Percentiles rank a stretch among this genome's conserved stretches.
Conservation (phyloP, 2,113 vertebrate genomes). For the Pollachius pollachius region DNA sequence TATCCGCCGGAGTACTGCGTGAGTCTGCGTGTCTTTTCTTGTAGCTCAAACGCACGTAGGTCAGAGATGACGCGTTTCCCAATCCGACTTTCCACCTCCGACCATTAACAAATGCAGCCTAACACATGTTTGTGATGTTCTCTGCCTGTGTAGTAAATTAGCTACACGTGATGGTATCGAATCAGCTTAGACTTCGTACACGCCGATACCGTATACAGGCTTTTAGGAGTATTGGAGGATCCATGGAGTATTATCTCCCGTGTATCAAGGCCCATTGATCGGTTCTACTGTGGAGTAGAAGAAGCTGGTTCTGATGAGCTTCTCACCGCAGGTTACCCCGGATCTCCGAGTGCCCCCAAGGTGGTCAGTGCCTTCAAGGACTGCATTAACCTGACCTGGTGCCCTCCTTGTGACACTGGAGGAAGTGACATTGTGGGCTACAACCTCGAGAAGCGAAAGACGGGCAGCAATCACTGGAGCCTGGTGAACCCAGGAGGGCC, state of each 20-base stretch:
- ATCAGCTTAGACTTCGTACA: too few relatives aligned
- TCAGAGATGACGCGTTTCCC: too few relatives aligned
- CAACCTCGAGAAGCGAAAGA: conserved; percentile 84
- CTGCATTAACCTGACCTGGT: conserved; percentile 79
- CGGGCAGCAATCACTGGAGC: conserved; percentile 81
- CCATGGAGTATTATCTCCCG: not conserved
- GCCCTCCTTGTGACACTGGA: conserved; percentile 72
- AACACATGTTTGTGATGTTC: too few relatives aligned
- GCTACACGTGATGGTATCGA: too few relatives aligned
- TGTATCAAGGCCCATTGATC: too few relatives aligned
- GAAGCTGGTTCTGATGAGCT: not conserved
- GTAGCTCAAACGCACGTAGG: too few relatives aligned
- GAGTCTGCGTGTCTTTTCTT: conserved; percentile 23
- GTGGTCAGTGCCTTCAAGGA: conserved; percentile 76
- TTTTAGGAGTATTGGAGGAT: too few relatives aligned
- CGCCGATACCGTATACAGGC: too few relatives aligned
- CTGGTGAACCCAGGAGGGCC: conserved; percentile 73
- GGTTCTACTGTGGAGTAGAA: too few relatives aligned
- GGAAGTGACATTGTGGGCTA: conserved; percentile 81
- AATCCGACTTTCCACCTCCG: too few relatives aligned
- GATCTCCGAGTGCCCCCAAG: conserved; percentile 76
- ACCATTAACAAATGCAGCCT: too few relatives aligned
- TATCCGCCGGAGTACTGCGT: conserved; percentile 80
- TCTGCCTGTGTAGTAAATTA: too few relatives aligned
- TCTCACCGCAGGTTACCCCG: conserved; percentile 73